These are phyloP conservation scores for Drosophila algonquin DNA, from an alignment of 2,888 invertebrate species.

Conservation along the genomic window DNA sequence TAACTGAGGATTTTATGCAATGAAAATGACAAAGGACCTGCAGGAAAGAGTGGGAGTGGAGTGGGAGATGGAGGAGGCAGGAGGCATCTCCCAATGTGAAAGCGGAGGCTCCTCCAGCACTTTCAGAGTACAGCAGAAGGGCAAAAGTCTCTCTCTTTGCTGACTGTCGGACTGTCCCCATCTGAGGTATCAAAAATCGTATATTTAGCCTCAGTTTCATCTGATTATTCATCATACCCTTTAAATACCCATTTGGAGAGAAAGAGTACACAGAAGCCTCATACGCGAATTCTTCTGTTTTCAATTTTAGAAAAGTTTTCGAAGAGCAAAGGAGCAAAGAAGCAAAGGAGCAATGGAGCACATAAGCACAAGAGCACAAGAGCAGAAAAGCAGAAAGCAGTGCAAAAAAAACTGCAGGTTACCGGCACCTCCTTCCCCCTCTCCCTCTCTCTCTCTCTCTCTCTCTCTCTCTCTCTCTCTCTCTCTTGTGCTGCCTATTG, in stretches of 20 bases:
- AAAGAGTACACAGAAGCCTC: background rate
- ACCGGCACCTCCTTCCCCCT: background rate
- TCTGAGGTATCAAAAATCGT: too few species aligned
- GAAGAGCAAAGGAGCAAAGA: background rate
- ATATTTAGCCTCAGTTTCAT: too few species aligned
- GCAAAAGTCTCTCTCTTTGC: background rate
- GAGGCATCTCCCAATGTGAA: background rate
- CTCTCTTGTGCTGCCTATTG: conserved; percentile 2
- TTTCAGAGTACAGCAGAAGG: background rate
- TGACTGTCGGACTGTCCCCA: background rate
- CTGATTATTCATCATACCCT: too few species aligned
- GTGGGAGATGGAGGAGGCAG: background rate
- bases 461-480: background rate
- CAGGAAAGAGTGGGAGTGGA: background rate
- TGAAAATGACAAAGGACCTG: background rate
- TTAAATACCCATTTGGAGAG: too few species aligned
- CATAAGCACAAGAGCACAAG: background rate
- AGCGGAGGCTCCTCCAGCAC: background rate
- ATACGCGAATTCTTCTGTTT: background rate
- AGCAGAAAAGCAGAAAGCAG: background rate
- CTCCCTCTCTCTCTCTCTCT: background rate
- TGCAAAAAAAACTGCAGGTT: background rate
- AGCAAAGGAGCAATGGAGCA: background rate
- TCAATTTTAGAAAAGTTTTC: background rate
- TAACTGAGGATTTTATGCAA: background rate